Evolutionary conservation across 2,888 invertebrate genomes (phyloP), one percentile per base, ranked within the genome.

Genomic region (Pterostichus niger): DNA sequence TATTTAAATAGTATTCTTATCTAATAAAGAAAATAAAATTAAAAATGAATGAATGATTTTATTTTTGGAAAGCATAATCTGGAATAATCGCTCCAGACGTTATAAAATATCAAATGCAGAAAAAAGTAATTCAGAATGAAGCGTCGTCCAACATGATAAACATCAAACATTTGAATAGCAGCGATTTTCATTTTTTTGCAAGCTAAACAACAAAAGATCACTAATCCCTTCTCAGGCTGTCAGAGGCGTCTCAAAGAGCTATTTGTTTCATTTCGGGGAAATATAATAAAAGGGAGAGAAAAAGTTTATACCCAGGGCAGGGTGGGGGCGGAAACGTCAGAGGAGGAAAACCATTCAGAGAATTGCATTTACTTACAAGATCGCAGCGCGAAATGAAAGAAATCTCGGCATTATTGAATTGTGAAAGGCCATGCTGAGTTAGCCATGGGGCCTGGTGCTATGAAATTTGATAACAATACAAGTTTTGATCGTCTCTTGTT

Each of bases 361-460:
- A 80, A 80, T 68, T 80, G 80, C 80, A 80, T 80, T 80, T 80
- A 80, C 80, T 80, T 80, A 80, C 33, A 54, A 4, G 33, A 73
- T 31, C 71, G 71, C 35, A 79, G 64, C 31, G 56, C 35, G 35
- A 80, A 80, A 64, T 64, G 80, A 80, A 80, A 80, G 80, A 80
- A 49, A 80, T 64, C 80, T 24, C 59, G 68, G 46, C 10, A 44
- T 71, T 71, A 71, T 71, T 71, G 68, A 71, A 71, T 71, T 71
- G 68, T 44, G 44, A 71, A 61, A 64, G 64, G 68, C 44, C 56
- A 52, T 56, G 56, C 56, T 17, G 56, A 56, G 56, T 17, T 10
- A 17, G 56, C 56, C 56, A 56, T 56, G 17, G 56, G 9, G 56
- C 68, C 44, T 15, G n/a, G n/a, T 1, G 68, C 46, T 44, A 71